Evolutionary conservation across 2,797 vertebrate genomes (phyloP).

Genomic region (Danio choprae): DNA sequence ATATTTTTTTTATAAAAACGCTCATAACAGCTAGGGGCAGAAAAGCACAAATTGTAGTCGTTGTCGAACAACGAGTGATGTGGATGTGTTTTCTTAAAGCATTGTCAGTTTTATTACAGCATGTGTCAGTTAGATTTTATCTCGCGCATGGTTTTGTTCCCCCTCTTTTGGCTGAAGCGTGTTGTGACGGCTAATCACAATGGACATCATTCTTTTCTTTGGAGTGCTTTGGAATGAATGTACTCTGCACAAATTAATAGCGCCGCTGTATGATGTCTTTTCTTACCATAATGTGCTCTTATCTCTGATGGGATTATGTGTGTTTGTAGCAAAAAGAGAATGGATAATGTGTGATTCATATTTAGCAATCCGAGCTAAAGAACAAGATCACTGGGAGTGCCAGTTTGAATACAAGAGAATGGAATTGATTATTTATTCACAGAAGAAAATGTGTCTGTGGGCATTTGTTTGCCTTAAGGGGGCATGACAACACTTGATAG

Average conservation of each 20-base stretch:
- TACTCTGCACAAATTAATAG: slow-evolving; percentile 64
- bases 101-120: slow-evolving; percentile 67
- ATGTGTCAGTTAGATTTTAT: slow-evolving; percentile 47
- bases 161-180: slow-evolving; percentile 59
- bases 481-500: slow-evolving; percentile 61
- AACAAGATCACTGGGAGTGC: slow-evolving; percentile 66
- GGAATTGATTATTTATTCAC: slow-evolving; percentile 78
- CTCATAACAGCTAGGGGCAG: slow-evolving; percentile 63
- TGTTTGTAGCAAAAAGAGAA: slow-evolving; percentile 72
- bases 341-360: slow-evolving; percentile 76
- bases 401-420: slow-evolving; percentile 63
- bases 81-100: slow-evolving; percentile 67
- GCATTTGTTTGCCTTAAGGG: slow-evolving; percentile 60
- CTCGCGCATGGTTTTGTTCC: slow-evolving; percentile 59
- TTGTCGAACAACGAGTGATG: slow-evolving; percentile 65
- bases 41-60: slow-evolving; percentile 62
- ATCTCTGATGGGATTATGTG: slow-evolving; percentile 67
- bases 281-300: slow-evolving; percentile 70
- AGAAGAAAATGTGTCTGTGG: slow-evolving; percentile 65
- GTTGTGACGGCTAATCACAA: slow-evolving; percentile 60
- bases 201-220: slow-evolving; percentile 56
- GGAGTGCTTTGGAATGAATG: slow-evolving; percentile 57
- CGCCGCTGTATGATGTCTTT: slow-evolving; percentile 62
- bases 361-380: slow-evolving; percentile 70
- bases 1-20: slow-evolving; percentile 65